Evolutionary conservation across 35 echinoderm and acorn worm genomes (phyloP), one percentile per base, ranked within the genome.

Genomic region (Apostichopus californicus): DNA sequence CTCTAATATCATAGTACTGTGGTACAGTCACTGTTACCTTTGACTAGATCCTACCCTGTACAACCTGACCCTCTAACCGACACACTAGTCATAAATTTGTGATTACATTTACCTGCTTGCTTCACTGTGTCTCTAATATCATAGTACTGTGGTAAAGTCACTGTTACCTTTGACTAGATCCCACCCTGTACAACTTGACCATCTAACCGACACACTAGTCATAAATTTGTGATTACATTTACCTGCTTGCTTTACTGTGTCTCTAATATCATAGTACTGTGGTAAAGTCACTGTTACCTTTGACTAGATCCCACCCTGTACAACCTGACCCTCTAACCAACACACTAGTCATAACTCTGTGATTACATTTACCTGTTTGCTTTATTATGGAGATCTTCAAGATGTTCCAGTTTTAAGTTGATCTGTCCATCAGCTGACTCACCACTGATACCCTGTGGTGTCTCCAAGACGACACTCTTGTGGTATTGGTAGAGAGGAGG

Each of bases 401-500:
- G 13, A 84, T 90, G 90, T 14, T 80, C 81, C 60, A 88, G 86
- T 23, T 80, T 90, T 52, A 71, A 73, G 2, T 83, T 86, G 25
- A 93, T 88, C 6, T 78, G 57, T 20, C 63, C 73, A 26, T 87
- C 86, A 2, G 57, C 86, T 14, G 86, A 87, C 52, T 73, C 63
- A 77, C 89, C 73, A 59, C 6, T 22, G 56, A 91, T 5, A 61
- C 59, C 58, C 8, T 95, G 83, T 11, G 86, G 64, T 53, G 55
- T 65, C 21, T 95, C 86, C 54, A 95, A 14, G 9, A 60, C 46
- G 6, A 94, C 84, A 77, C 92, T 82, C 66, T 94, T 89, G 60
- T 96, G 95, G 54, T 90, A 94, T 79, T 92, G 89, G 77, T 96
- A 96, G 1, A 96, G 78, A 55, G 90, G 83, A 5, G 95, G 95